Evolutionary conservation across 2,113 vertebrate species (phyloP), one percentile per base, ranked within the genome.

Genomic region (Otolemur garnettii): DNA sequence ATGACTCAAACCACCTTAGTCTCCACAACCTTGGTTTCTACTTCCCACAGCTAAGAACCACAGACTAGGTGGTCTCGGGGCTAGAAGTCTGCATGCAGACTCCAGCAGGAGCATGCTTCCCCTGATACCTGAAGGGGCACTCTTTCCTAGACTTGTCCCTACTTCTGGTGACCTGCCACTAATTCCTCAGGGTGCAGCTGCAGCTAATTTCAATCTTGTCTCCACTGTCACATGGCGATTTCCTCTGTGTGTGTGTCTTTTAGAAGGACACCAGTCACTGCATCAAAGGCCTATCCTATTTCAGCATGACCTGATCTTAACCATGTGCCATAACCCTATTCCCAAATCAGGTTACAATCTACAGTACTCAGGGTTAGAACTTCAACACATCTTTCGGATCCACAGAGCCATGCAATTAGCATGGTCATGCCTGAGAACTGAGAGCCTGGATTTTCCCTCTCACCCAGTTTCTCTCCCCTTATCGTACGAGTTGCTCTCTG

Each of bases 321-420:
- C 12, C 28, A 83, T 19, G 13, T 62, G 18, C 53, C 45, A 28
- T 5, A 24, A 87, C 35, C 7, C 26, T 8, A 26, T n/a, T 92
- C 80, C 26, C 72, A 92, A 91, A 87, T 18, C 35, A 90, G 12
- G 68, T 79, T 30, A 38, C 87, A 64, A 69, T 35, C 75, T 64
- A 78, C 71, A 35, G 30, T 26, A 53, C 45, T 53, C 12, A 30
- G 12, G 42, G 12, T 91, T 26, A 87, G 18, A 24, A 79, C 28
- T 72, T 83, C 33, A 81, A 14, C 5, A 30, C n/a, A 50, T 19
- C 42, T 66, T 91, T 74, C 35, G 2, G 4, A 87, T 12, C 69
- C 33, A 75, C 33, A 35, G 79, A 88, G 42, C 7, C 33, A 82
- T 0, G 10, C 35, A 77, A 57, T 38, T 6, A n/a, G 30, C 71